A percentile compares a stretch with the other conserved stretches of the same genome.
Conservation (phyloP, 2,797 vertebrate species). For the Pipistrellus pygmaeus region DNA sequence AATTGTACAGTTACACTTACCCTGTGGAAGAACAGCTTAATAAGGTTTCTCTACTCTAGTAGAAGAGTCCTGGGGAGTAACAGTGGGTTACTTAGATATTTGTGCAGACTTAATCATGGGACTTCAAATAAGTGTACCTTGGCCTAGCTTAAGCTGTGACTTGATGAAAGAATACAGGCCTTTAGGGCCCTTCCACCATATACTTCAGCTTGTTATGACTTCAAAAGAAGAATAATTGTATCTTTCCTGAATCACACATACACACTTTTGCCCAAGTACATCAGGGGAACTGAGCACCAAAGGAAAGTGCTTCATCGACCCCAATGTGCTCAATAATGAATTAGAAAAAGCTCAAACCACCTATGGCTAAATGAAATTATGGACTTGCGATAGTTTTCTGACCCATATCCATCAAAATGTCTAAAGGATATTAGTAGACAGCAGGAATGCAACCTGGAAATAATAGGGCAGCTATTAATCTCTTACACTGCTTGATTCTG, state of each 20-base stretch:
- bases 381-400: conserved; percentile 74
- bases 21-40: background rate
- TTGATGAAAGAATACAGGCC: background rate
- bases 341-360: conserved; percentile 72
- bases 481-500: conserved; percentile 71
- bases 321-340: conserved; percentile 73
- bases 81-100: background rate
- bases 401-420: conserved; percentile 86
- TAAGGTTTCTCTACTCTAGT: background rate
- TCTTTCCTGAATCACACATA: conserved; percentile 38
- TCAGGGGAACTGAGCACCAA: background rate
- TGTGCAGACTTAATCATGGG: background rate
- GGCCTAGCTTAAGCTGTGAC: background rate
- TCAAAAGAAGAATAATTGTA: conserved; percentile 38
- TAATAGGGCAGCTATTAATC: conserved; percentile 68
- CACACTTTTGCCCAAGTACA: background rate
- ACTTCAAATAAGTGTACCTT: background rate
- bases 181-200: background rate
- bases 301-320: conserved; percentile 41
- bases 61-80: background rate
- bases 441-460: conserved; percentile 75
- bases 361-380: conserved; percentile 84
- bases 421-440: conserved; percentile 77
- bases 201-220: background rate
- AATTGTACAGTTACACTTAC: background rate